Base-by-base conservation (phyloP, 2,113 vertebrate genomes). In the Athene noctua region DNA sequence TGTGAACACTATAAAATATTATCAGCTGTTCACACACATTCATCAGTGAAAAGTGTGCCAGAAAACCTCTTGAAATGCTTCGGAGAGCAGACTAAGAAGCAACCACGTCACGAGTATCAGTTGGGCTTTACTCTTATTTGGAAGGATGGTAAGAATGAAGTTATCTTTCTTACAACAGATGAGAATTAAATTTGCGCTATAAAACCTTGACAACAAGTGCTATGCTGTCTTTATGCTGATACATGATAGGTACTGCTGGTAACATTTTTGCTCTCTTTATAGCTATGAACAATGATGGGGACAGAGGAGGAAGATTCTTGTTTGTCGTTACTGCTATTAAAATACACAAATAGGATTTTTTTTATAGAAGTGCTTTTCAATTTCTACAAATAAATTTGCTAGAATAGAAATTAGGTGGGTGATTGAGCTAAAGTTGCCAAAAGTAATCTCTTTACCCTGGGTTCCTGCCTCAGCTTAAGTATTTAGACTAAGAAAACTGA, bases 51-150 rank as follows among this genome's bases (percentile, higher is more conserved):
- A 73, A 92, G 42, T 0, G 98, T 99, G 73, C 98, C 99, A 1
- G 98, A 98, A 81, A 97, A 97, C 78, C 99, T 99, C 61, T 92
- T 99, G 92, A 98, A 97, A 94, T 99, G 99, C 97, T 99, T 99
- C 17, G 99, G 99, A 13, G 99, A 98, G 7, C 98, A 98, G 57
- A 93, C 98, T 9, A 96, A 98, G 87, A 98, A 98, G 94, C 98
- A 98, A 18, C 96, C 97, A 26, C 99, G 99, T 49, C 98, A 99
- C 0, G 97, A 98, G 7, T 99, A 99, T 92, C 99, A 99, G 95
- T 66, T 99, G 86, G 99, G 99, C 68, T 99, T 99, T 92, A 99
- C 99, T 59, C 98, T 99, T 23, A 99, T 99, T 96, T 99, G 99
- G 99, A 99, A 99, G 97, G 98, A 99, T 8, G 99, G 99, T 99